phyloP scores from a whole-genome alignment of 2,113 vertebrate species.

The Micronycteris hirsuta region DNA sequence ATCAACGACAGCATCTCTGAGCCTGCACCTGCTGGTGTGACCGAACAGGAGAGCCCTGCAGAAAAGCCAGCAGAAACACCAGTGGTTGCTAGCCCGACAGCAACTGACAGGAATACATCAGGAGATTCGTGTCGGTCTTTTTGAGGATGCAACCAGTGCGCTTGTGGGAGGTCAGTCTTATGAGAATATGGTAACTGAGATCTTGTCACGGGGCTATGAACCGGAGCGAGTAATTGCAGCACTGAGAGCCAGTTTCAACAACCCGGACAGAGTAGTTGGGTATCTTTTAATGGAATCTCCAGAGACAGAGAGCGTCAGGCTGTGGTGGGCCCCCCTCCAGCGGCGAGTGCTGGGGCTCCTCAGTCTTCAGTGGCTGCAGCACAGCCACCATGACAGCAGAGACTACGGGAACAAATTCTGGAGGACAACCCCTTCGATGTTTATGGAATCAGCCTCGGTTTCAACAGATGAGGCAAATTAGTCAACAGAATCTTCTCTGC shows the following conservation, averaged over 20 bases:
- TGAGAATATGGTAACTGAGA: constrained; percentile 90
- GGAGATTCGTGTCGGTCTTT: constrained; percentile 82
- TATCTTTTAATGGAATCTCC: constrained; percentile 94
- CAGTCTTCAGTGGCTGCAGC: constrained; percentile 80
- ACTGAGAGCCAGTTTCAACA: constrained; percentile 95
- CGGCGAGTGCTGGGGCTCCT: constrained; percentile 79
- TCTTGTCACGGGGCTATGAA: constrained; percentile 92
- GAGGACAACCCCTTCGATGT: constrained; percentile 93
- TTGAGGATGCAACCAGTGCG: constrained; percentile 88
- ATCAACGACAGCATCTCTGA: constrained; percentile 68
- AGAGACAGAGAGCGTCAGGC: constrained; percentile 84
- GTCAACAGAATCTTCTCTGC: constrained; percentile 95
- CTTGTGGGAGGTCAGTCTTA: constrained; percentile 88
- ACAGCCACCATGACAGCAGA: constrained; percentile 77
- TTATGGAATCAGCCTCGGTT: constrained; percentile 96
- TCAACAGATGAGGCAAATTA: constrained; percentile 96
- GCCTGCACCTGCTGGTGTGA: constrained; percentile 53
- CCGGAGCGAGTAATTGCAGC: constrained; percentile 92
- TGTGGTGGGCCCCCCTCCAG: constrained; percentile 81
- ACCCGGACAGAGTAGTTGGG: constrained; percentile 95
- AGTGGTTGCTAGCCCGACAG: constrained; percentile 60
- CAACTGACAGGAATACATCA: constrained; percentile 79
- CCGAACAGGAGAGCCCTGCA: constrained; percentile 75
- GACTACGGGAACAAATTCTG: constrained; percentile 77
- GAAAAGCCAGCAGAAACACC: constrained; percentile 74